Evolutionary conservation across 2,113 vertebrate genomes (phyloP).

Genomic region (Equus przewalskii): DNA sequence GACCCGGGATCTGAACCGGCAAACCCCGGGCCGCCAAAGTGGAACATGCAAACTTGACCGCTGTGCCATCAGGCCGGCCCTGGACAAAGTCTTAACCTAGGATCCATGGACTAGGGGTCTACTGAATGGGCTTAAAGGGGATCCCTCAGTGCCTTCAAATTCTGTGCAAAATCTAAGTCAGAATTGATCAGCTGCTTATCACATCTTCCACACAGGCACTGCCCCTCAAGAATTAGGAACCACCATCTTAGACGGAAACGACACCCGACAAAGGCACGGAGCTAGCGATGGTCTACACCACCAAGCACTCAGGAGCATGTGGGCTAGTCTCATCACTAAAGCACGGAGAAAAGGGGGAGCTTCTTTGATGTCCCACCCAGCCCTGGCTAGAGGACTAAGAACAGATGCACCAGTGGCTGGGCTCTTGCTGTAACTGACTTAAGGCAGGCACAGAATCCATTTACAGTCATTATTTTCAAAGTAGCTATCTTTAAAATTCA

Average conservation of each 20-base stretch:
- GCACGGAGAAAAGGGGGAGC: background rate
- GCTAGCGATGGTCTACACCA: background rate
- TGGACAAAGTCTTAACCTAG: background rate
- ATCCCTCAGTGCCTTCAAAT: background rate
- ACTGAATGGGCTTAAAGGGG: background rate
- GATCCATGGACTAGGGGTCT: background rate
- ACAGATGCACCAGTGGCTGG: background rate
- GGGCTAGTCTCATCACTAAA: background rate
- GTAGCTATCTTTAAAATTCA: background rate
- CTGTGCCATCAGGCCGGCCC: background rate
- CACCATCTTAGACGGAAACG: background rate
- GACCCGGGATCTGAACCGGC: too few species aligned
- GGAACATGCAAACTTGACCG: too few species aligned
- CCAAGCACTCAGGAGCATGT: background rate
- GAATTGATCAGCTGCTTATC: background rate
- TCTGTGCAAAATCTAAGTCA: constrained; percentile 2
- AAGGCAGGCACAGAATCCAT: background rate
- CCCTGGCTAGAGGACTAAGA: background rate
- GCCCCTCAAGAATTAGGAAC: background rate
- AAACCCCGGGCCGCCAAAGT: too few species aligned
- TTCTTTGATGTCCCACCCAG: background rate
- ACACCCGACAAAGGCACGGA: background rate
- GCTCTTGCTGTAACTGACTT: background rate
- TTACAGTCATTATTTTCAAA: background rate
- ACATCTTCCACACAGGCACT: background rate